Conservation (phyloP, 2,113 vertebrate species). For the Butorides virescens region DNA sequence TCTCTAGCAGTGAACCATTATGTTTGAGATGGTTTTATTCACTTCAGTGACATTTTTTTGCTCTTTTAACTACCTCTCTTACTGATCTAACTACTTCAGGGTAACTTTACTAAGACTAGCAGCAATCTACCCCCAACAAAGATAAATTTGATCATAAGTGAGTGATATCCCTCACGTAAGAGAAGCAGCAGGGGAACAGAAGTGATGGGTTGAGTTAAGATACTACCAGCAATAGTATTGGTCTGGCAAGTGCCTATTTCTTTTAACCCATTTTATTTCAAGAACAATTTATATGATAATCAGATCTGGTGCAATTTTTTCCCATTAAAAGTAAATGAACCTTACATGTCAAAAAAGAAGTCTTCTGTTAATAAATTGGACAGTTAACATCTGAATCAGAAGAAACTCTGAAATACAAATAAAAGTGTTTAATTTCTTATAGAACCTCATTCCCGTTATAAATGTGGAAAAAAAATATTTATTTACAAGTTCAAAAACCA, state of each 20-base stretch:
- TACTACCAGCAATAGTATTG: background rate
- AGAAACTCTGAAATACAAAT: background rate
- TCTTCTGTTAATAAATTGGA: background rate
- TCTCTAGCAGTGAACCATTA: background rate
- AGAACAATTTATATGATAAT: conserved; percentile 42
- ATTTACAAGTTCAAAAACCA: background rate
- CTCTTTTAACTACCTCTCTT: background rate
- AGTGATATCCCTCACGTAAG: background rate
- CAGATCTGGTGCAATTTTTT: background rate
- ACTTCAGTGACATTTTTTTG: background rate
- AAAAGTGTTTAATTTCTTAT: background rate
- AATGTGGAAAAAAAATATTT: background rate
- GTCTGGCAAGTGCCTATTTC: background rate
- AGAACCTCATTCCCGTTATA: background rate
- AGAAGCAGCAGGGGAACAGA: background rate
- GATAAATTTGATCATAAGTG: background rate
- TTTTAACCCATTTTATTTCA: conserved; percentile 4
- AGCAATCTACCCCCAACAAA: background rate
- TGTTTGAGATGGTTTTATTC: background rate
- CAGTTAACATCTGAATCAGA: background rate
- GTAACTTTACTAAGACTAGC: background rate
- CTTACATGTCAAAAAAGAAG: background rate
- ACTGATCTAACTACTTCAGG: background rate
- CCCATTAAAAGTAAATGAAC: background rate
- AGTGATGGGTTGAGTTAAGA: background rate